Base-by-base conservation (phyloP, 2,113 vertebrate genomes). In the Esox niger region DNA sequence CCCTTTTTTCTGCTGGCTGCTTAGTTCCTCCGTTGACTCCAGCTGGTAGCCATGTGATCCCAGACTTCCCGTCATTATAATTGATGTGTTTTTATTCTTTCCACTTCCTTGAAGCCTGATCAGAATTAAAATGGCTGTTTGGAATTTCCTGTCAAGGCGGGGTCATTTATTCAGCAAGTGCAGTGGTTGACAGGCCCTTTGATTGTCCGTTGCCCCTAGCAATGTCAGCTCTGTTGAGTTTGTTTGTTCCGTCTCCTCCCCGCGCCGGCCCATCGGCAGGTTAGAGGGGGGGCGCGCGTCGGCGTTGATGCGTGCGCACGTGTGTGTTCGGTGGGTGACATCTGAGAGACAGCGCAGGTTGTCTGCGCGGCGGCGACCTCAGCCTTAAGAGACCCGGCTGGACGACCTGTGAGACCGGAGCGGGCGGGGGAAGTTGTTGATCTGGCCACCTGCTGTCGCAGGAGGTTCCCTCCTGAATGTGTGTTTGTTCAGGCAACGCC, bases 121-220 rank as follows among this genome's bases (percentile, higher is more conserved):
- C 94, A 93, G 93, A 95, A 94, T 95, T 93, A 93, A 94, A 94
- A 94, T 93, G 91, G 90, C 69, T 79, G 79, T 77, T 91, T 95
- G 95, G 94, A 95, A 95, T 94, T 97, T 98, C 95, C 95, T 96
- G 95, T 94, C 94, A 94, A 91, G 92, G 94, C 92, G 79, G 91
- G 92, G 92, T 93, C 88, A 92, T 94, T 94, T 95, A 91, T 94
- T 93, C 88, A 81, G 89, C 77, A 88, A 88, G 91, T 82, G 73
- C 86, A 85, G 58, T 80, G 78, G 84, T 84, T 91, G 88, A 88
- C 92, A 90, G 79, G 80, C 73, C n/a, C 86, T 90, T 92, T 92
- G 92, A 93, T 93, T 93, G 92, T 92, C 89, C 87, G 83, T 91
- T 74, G 91, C 92, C 91, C 88, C 91, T 84, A 92, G 90, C 89